Evolutionary conservation across 2,113 vertebrate species (phyloP), one percentile per base, ranked within the genome.

Genomic region (Ictalurus punctatus): DNA sequence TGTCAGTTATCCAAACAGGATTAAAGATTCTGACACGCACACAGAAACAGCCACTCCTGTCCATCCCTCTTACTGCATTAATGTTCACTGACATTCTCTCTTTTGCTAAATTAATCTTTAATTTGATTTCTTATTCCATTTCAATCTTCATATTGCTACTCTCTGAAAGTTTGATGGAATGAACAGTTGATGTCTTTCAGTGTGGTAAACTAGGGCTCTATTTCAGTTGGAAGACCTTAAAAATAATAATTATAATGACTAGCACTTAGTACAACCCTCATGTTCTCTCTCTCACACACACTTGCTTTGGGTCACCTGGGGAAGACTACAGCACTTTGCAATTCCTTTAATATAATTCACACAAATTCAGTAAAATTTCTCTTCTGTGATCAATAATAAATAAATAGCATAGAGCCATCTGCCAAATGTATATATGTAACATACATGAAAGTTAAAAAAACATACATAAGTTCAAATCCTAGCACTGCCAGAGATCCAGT

Each of bases 91-190:
- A 87, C 44, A 81, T 16, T 37, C 6, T 82, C 30, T 69, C 58
- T 83, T 88, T 63, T 71, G 48, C 23, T 83, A 54, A 71, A 83
- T 83, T 19, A 44, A 67, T 63, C 79, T 87, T 73, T 71, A 37
- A 79, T 87, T 65, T 25, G 25, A 40, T 69, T 59, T 59, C 17
- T 59, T 69, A 40, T 40, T 88, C 34, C 14, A 59, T 73, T 83
- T 83, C 52, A 88, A n/a, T 83, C 79, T 67, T n/a, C 56, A n/a
- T 34, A 83, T 81, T 83, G 16, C 14, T 16, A 0, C 7, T 82
- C 23, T 80, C 30, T 37, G 61, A 25, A n/a, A 37, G 19, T 58
- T 27, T 82, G 48, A 71, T 87, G 52, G 74, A 52, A 52, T 52
- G 74, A 86, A 23, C 2, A 37, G 48, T 44, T 69, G 2, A 56